Evolutionary conservation across 2,113 vertebrate genomes (phyloP).

Genomic region (Erythrolamprus reginae): DNA sequence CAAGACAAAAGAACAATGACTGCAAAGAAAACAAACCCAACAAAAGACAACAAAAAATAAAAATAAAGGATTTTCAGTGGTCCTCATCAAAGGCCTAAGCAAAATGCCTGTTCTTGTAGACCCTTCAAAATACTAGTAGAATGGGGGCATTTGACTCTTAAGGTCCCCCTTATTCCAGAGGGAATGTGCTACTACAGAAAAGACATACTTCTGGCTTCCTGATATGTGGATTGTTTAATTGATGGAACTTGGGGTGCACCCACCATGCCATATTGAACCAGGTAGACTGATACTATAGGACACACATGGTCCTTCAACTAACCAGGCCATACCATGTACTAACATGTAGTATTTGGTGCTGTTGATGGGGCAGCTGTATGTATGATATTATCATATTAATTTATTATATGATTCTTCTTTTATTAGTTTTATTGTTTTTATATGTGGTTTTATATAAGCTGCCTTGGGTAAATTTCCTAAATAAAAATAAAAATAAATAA

Average conservation of each 20-base stretch:
- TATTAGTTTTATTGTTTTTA: too few species aligned
- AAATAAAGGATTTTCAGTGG: background rate
- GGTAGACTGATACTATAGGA: background rate
- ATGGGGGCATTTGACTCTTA: background rate
- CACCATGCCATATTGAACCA: background rate
- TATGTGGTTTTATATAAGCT: too few species aligned
- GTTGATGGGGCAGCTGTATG: accelerated
- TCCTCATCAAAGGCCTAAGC: background rate
- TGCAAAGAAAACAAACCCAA: background rate
- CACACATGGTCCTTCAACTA: background rate
- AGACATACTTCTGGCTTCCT: background rate
- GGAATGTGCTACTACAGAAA: background rate
- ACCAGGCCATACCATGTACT: background rate
- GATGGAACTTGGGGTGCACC: background rate
- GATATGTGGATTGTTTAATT: background rate
- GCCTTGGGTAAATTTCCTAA: too few species aligned
- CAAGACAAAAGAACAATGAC: background rate
- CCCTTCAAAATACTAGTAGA: background rate
- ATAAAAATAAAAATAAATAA: too few species aligned
- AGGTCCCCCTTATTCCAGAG: background rate
- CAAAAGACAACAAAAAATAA: background rate
- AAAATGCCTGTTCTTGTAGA: background rate
- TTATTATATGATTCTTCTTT: too few species aligned
- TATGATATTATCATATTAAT: too few species aligned
- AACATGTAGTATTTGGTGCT: too few species aligned